These are phyloP conservation scores for Abscondita cerata DNA, from an alignment of 2,888 invertebrate species.

Conservation along the genomic window DNA sequence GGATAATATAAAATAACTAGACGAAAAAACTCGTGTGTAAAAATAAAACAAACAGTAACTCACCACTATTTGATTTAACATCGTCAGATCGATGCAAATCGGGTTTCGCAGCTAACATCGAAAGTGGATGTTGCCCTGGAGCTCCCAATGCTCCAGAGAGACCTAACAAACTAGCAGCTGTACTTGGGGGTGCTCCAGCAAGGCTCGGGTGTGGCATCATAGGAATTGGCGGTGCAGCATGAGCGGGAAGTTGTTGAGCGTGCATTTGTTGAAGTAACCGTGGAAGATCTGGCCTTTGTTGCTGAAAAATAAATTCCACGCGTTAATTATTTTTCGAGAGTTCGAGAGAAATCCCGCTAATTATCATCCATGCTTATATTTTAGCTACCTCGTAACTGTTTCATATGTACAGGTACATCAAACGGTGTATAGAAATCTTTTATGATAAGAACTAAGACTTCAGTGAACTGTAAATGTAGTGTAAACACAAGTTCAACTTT, in stretches of 20 bases:
- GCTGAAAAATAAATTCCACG: conserved; percentile 62
- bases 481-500: conserved; percentile 55
- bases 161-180: conserved; percentile 65
- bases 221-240: conserved; percentile 73
- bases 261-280: conserved; percentile 90
- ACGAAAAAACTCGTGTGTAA: not conserved
- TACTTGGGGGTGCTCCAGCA: conserved; percentile 61
- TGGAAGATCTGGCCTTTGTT: conserved; percentile 83
- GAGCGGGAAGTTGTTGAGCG: conserved; percentile 80
- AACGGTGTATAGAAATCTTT: conserved; percentile 1
- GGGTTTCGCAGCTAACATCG: conserved; percentile 77
- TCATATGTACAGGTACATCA: too few species aligned
- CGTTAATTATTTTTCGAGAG: too few species aligned
- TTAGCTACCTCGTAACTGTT: too few species aligned
- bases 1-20: too few species aligned
- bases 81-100: conserved; percentile 77
- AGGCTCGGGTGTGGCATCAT: conserved; percentile 72
- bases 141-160: conserved; percentile 67
- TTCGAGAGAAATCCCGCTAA: too few species aligned
- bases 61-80: conserved; percentile 76
- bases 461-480: conserved; percentile 52
- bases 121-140: conserved; percentile 74
- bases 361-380: too few species aligned
- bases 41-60: conserved; percentile 48
- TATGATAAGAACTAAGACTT: conserved; percentile 20